Base-by-base conservation (phyloP, 1,140 invertebrate species). In the Chlorops oryzae region DNA sequence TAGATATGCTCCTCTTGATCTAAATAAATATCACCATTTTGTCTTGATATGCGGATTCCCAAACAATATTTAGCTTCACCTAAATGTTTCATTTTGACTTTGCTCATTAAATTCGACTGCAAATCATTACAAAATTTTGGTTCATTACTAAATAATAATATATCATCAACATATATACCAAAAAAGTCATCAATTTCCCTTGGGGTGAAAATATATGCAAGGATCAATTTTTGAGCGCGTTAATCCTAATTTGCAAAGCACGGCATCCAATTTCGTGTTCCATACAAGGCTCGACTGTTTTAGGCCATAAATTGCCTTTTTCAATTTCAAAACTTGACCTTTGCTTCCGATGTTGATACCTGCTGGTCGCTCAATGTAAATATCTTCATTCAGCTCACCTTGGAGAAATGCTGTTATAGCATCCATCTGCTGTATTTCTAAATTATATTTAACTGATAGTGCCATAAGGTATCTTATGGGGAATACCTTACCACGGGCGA, bases 291-390 rank as follows among this genome's bases (percentile, higher is more conserved):
- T 52, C 3, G 70, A 62, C 44, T 73, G 70, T 47, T 75, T 73
- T 5, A 74, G 47, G 1, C 70, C 72, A 59, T 75, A 73, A 18
- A 73, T 45, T 10, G 68, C 38, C 35, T 71, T 72, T 7, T 71
- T 62, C 0, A 72, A 49, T 25, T 39, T 52, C 32, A 49, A 57
- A 1, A 57, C 52, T 5, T 15, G n/a, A n/a, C n/a, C n/a, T n/a
- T n/a, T n/a, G n/a, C n/a, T n/a, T n/a, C n/a, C n/a, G n/a, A n/a
- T n/a, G n/a, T n/a, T n/a, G n/a, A n/a, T n/a, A n/a, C n/a, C n/a
- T n/a, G n/a, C n/a, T n/a, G n/a, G n/a, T n/a, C n/a, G n/a, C n/a
- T n/a, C n/a, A n/a, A n/a, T n/a, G n/a, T n/a, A n/a, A n/a, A n/a
- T n/a, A n/a, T n/a, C n/a, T n/a, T n/a, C n/a, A n/a, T n/a, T n/a